phyloP scores from a whole-genome alignment of 2,113 vertebrate species.

The Neofelis nebulosa region DNA sequence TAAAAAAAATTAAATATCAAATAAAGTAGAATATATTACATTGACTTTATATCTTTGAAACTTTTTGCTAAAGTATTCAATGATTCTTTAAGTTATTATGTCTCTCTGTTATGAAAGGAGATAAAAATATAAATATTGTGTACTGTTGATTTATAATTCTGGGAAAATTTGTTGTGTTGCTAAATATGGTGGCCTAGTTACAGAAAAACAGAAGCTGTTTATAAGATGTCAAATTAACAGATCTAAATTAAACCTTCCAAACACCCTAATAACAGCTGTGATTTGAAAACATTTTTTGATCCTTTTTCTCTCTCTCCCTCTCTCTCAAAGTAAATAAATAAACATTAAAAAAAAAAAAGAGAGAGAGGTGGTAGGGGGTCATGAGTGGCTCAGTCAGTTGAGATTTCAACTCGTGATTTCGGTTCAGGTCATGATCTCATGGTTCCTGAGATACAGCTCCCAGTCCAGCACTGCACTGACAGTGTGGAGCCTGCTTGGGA shows the following conservation, averaged over 20 bases:
- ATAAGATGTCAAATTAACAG: constrained; percentile 49
- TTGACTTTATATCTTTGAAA: neutral
- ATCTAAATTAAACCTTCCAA: constrained; percentile 42
- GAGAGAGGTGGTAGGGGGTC: too few species aligned
- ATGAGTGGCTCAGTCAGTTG: too few species aligned
- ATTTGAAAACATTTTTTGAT: neutral
- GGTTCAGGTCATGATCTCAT: too few species aligned
- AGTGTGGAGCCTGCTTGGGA: too few species aligned
- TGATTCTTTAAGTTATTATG: constrained; percentile 62
- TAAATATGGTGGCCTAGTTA: constrained; percentile 66
- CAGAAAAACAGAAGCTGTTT: constrained; percentile 23
- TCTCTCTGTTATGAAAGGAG: constrained; percentile 21
- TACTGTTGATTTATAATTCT: constrained; percentile 41
- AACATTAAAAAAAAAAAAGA: too few species aligned
- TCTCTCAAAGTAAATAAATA: too few species aligned
- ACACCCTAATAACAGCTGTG: constrained; percentile 49
- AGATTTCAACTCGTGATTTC: too few species aligned
- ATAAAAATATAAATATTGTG: constrained; percentile 22
- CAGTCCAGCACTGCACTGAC: too few species aligned
- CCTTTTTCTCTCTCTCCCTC: too few species aligned
- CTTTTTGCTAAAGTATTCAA: constrained; percentile 13
- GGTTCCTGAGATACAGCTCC: too few species aligned
- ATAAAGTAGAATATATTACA: neutral
- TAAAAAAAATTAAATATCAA: neutral
- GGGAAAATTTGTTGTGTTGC: constrained; percentile 55